Conservation (phyloP, 1,140 invertebrate genomes). For the Rhyzopertha dominica region DNA sequence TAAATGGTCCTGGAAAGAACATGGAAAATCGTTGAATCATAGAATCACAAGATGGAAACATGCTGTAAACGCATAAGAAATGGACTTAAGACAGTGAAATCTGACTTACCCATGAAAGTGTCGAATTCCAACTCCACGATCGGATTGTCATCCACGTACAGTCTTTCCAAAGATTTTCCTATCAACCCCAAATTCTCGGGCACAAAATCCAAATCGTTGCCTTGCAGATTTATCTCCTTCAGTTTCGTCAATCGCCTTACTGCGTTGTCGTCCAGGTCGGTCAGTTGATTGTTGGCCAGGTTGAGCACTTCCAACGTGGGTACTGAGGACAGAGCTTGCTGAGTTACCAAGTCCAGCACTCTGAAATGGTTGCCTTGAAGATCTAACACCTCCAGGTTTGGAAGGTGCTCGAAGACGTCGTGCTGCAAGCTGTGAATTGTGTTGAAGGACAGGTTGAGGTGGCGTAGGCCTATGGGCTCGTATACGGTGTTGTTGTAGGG, state of each 20-base stretch:
- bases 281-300: slow-evolving; percentile 53
- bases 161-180: slow-evolving; percentile 47
- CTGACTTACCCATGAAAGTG: slow-evolving; percentile 51
- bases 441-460: slow-evolving; percentile 64
- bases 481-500: slow-evolving; percentile 54
- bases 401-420: slow-evolving; percentile 66
- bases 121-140: slow-evolving; percentile 52
- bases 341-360: slow-evolving; percentile 56
- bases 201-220: slow-evolving; percentile 53
- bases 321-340: slow-evolving; percentile 55
- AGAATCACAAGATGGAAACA: too few species aligned
- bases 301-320: slow-evolving; percentile 57
- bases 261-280: slow-evolving; percentile 44
- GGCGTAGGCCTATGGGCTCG: slow-evolving; percentile 57
- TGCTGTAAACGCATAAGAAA: too few species aligned
- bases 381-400: slow-evolving; percentile 57
- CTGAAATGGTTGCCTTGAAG: slow-evolving; percentile 64
- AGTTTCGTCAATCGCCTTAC: slow-evolving; percentile 48
- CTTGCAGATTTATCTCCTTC: slow-evolving; percentile 51
- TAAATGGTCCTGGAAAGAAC: too few species aligned
- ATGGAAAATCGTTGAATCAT: too few species aligned
- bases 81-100: too few species aligned
- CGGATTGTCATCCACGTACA: slow-evolving; percentile 55
- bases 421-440: slow-evolving; percentile 59
- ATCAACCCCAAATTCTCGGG: slow-evolving; percentile 51